Evolutionary conservation across 2,888 invertebrate species (phyloP).

Genomic region (Caenorhabditis sp.): DNA sequence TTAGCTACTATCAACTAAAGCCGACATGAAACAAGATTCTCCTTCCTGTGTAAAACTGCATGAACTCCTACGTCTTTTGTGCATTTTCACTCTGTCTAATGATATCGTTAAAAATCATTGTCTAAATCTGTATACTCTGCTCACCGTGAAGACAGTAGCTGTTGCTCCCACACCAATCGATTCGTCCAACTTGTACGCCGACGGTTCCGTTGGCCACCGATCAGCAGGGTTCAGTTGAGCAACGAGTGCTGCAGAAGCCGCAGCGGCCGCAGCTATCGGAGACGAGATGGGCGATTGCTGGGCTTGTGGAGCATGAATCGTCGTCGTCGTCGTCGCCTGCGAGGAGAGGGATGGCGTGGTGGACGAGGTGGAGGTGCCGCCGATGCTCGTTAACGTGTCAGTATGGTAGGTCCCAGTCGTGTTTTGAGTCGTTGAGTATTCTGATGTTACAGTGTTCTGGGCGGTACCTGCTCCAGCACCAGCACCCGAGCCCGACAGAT

Average conservation of each 20-base stretch:
- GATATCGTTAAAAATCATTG: no score
- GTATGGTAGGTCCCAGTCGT: conserved; percentile 23
- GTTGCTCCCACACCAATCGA: conserved; percentile 85
- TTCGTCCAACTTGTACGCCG: conserved; percentile 80
- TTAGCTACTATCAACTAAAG: no score
- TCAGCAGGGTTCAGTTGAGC: conserved; percentile 48
- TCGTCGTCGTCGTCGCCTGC: background rate
- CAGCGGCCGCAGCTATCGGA: conserved; percentile 48
- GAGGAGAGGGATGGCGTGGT: background rate
- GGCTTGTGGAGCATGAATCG: background rate
- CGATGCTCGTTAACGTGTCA: conserved; percentile 6
- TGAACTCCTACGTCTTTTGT: no score
- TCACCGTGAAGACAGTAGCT: conserved; percentile 82
- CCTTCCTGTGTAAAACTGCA: no score
- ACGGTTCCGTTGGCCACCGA: conserved; percentile 79
- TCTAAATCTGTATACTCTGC: conserved; percentile 31
- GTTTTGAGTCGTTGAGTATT: conserved; percentile 28
- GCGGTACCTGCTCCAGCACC: background rate
- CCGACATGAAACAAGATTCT: no score
- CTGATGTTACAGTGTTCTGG: conserved; percentile 26
- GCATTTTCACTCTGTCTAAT: background rate
- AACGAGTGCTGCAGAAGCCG: conserved; percentile 36
- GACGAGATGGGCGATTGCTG: conserved; percentile 16
- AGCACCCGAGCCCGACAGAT: conserved; percentile 38
- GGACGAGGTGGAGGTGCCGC: conserved; percentile 5